Evolutionary conservation across 2,113 vertebrate species (phyloP), one percentile per base, ranked within the genome.

Genomic region (Oreocharis arfaki): DNA sequence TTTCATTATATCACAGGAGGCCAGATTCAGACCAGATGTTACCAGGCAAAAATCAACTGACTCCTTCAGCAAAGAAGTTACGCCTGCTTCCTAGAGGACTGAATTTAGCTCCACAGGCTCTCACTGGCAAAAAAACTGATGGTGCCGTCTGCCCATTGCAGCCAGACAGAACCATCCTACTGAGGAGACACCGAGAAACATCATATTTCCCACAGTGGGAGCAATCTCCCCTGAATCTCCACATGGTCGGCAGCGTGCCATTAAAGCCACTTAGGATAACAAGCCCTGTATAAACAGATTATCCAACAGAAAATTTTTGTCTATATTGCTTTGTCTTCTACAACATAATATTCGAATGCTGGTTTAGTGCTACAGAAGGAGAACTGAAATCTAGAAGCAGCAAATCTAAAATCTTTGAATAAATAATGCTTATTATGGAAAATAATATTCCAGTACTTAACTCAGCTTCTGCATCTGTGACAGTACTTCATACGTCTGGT

Each of bases 181-280:
- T 49, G 26, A 11, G 1, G 46, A 82, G 74, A 68, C 55, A 33
- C 27, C 2, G 1, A 52, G 56, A n/a, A 63, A 60, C 64, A 68
- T 23, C 2, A 0, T 9, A 67, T 71, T 85, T 84, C 76, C 80
- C 11, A 4, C 44, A 88, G 41, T 3, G 1, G 59, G 27, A 88
- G 24, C 73, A 63, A 78, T 56, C 39, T 92, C 69, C 33, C 27
- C 64, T 77, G 42, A 16, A 92, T 65, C 46, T 61, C 46, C 28
- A 21, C 27, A 2, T 32, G 63, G 16, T 71, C 4, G 0, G 35
- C 80, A 87, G 21, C 0, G 0, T 70, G 53, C 74, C 57, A 79
- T 75, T 92, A 89, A 37, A 91, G 60, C 39, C 80, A 76, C 89
- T 92, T 84, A 75, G n/a, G 55, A 84, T 41, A 90, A 89, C 57